phyloP scores from a whole-genome alignment of 2,113 vertebrate genomes.

The Terrapene triunguis region DNA sequence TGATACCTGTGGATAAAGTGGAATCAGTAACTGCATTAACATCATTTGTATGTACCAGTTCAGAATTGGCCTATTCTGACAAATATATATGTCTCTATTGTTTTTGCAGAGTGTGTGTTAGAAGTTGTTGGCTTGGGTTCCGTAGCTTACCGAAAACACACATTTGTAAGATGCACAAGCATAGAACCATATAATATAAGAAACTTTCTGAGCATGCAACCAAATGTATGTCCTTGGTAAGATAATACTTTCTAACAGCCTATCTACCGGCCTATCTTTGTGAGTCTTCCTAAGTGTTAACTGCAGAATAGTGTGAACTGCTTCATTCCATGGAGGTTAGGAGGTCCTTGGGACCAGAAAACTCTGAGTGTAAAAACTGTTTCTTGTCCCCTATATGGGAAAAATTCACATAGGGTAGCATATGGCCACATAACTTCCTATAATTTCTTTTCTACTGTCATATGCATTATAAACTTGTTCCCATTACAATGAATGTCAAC shows the following conservation, averaged over 20 bases:
- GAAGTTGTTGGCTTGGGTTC: neutral
- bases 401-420: rapidly evolving
- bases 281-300: rapidly evolving
- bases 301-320: neutral
- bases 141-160: neutral
- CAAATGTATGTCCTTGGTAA: neutral
- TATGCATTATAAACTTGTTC: neutral
- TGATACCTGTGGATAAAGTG: neutral
- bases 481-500: neutral
- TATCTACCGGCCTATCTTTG: neutral
- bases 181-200: neutral
- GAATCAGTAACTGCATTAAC: neutral
- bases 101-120: neutral
- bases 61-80: neutral
- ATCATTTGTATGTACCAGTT: neutral
- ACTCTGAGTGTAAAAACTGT: neutral
- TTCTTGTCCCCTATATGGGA: neutral
- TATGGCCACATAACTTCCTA: neutral
- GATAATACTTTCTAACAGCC: neutral
- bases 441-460: neutral
- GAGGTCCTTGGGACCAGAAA: rapidly evolving
- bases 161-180: neutral
- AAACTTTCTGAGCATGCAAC: neutral
- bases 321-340: neutral
- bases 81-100: neutral